Percentiles rank a stretch among this genome's conserved stretches.
Conservation (phyloP, 30 jellyfish, hydroid and myxozoan genomes). For the Chironex yamaguchii region DNA sequence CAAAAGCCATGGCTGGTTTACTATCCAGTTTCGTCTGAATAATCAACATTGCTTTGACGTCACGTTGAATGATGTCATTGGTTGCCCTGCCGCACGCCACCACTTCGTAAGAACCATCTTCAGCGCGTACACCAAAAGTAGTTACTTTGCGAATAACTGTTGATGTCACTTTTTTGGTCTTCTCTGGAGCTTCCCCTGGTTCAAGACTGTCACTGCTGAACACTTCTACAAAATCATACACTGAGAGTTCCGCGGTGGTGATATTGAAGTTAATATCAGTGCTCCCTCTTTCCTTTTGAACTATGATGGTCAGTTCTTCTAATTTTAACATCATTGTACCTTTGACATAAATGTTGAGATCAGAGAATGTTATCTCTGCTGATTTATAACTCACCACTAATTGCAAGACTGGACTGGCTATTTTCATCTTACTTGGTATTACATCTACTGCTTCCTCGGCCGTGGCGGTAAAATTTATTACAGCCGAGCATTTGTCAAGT, state of each 20-base stretch:
- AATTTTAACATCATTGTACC: constrained; percentile 65
- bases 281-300: constrained; percentile 62
- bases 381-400: constrained; percentile 57
- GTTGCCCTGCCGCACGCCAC: not conserved
- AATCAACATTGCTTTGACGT: not conserved
- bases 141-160: not conserved
- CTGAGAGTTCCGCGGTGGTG: constrained; percentile 44
- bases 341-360: constrained; percentile 57
- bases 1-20: not conserved
- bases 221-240: constrained; percentile 73
- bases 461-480: constrained; percentile 56
- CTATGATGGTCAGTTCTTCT: constrained; percentile 37
- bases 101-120: not conserved
- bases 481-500: constrained; percentile 77
- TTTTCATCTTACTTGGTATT: constrained; percentile 82
- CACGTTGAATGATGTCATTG: too few species aligned
- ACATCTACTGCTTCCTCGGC: constrained; percentile 85
- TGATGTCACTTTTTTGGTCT: not conserved
- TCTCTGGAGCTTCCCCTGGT: not conserved
- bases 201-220: constrained; percentile 13
- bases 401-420: constrained; percentile 55
- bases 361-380: constrained; percentile 44
- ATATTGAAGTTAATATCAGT: constrained; percentile 58
- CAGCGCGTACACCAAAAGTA: not conserved
- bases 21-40: not conserved